These are phyloP conservation scores for Phlogophora meticulosa DNA, from an alignment of 2,888 invertebrate genomes.

Conservation along the genomic window DNA sequence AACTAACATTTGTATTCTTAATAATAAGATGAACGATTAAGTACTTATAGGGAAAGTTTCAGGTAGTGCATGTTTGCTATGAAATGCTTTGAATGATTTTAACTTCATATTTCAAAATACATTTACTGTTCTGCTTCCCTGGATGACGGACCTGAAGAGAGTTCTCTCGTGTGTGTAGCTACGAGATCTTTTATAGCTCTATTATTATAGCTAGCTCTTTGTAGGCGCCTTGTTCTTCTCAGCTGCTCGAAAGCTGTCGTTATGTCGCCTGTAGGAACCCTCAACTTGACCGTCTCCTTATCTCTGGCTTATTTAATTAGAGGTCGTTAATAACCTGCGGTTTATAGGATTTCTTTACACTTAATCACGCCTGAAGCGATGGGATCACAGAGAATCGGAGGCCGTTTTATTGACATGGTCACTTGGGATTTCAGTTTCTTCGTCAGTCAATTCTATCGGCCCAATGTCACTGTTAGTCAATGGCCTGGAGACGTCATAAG, in stretches of 20 bases:
- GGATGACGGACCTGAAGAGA: background rate
- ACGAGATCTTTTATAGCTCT: background rate
- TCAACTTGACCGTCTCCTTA: slow-evolving; percentile 2
- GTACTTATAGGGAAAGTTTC: slow-evolving; percentile 14
- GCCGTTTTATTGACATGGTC: slow-evolving; percentile 2
- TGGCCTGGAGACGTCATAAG: background rate
- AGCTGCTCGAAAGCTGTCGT: background rate
- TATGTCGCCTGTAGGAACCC: background rate
- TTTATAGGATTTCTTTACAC: background rate
- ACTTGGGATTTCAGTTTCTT: slow-evolving; percentile 4
- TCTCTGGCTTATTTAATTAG: background rate
- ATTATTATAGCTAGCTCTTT: no score
- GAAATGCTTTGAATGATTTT: slow-evolving; percentile 13
- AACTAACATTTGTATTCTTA: slow-evolving; percentile 3
- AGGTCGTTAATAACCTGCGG: slow-evolving; percentile 7
- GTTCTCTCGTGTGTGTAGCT: no score
- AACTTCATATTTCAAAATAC: background rate
- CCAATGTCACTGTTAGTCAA: background rate
- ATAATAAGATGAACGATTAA: background rate
- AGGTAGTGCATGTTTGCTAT: slow-evolving; percentile 8
- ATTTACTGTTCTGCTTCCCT: background rate
- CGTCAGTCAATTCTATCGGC: slow-evolving; percentile 10
- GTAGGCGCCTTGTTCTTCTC: background rate
- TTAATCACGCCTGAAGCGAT: slow-evolving; percentile 3
- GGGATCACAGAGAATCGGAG: background rate